Evolutionary conservation across 2,888 invertebrate species (phyloP), one percentile per base, ranked within the genome.

Genomic region (Agrilus cyanescens): DNA sequence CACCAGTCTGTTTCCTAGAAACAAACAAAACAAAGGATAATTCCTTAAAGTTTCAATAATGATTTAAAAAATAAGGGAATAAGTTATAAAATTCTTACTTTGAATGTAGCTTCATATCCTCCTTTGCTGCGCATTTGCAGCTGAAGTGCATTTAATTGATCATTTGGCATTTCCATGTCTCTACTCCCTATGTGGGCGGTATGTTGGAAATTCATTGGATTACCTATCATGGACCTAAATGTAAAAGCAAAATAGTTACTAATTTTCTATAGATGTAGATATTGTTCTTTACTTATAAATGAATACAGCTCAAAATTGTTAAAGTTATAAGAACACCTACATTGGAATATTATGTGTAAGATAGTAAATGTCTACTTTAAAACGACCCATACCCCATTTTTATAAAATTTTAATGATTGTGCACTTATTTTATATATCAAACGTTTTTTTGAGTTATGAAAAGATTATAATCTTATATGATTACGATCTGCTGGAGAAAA

Each of bases 81-180:
- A 16, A 30, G 10, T 14, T 3, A 18, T 13, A 35, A 25, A 18
- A n/a, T n/a, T 43, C 48, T 51, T 55, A 66, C 65, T 59, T 65
- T 65, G 48, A 60, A 66, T 37, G 63, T 57, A 32, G 62, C 57
- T 63, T 91, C 88, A 63, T 90, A 93, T 53, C 91, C 93, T 41
- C 94, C 94, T 74, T 95, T 95, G 69, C 91, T 89, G 66, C 87
- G 85, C 93, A 95, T 91, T 69, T 94, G 93, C 59, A 82, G 85
- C 69, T 93, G 90, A 61, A 94, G 80, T 53, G 87, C 85, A 62
- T 82, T 80, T 51, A 94, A 73, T 68, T 91, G 80, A 54, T 82
- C 82, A 45, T 80, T 80, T 15, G 83, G 85, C 71, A 86, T 76
- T 63, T 87, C 85, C 46, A 90, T 80, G 66, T 95, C 94, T 40